Evolutionary conservation across 2,113 vertebrate genomes (phyloP), one percentile per base, ranked within the genome.

Genomic region (Melanerpes aurifrons): DNA sequence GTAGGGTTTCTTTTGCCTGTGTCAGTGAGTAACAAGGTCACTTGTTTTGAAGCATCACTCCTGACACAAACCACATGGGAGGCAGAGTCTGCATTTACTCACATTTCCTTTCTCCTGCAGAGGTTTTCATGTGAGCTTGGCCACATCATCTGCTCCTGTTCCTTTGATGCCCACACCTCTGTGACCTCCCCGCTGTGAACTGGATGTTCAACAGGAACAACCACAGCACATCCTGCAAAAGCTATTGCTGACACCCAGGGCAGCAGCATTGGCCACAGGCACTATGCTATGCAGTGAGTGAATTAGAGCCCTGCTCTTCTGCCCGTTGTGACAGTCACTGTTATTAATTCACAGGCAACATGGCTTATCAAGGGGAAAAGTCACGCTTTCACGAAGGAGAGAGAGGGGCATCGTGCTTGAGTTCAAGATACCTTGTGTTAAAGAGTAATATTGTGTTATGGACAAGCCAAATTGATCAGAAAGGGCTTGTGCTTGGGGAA

Each of bases 261-360:
- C 53, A 40, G 26, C 8, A 25, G 63, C 26, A 31, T 10, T 59
- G 62, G 43, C 31, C 3, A 0, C 2, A 32, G 26, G 67, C 47
- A 45, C 35, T 22, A 25, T 0, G 4, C 17, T 10, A 12, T 3
- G 22, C 10, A 25, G 29, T 0, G 4, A 19, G 63, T 3, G 32
- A 77, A 11, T 9, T 20, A 59, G 19, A 74, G 50, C 87, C 43
- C 20, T 18, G 40, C 21, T 29, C 59, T 73, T 47, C 57, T 14
- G 4, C 6, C 77, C 54, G 29, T 11, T 53, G 22, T 16, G 63
- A 37, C 12, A 15, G 28, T n/a, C 62, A 47, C 9, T 1, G 1
- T 25, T 47, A 48, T 15, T 40, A 66, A n/a, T 53, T 59, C 68
- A 61, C 2, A 7, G 74, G 19, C 48, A 76, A 54, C 45, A 11